These are phyloP conservation scores for Uria aalge DNA, from an alignment of 2,113 vertebrate species.

Conservation along the genomic window DNA sequence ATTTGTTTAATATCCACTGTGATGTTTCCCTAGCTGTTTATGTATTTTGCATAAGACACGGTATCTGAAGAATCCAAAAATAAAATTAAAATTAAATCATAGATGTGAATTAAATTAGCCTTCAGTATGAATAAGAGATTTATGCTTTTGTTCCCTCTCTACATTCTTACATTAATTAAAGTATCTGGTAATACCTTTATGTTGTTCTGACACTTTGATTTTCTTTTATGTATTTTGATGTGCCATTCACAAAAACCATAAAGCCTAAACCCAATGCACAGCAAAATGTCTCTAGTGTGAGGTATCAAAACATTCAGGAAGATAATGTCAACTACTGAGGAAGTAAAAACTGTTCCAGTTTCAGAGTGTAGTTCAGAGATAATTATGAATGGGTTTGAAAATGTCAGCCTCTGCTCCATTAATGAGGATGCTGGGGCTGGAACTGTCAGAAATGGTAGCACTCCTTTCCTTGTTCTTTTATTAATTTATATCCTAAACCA, in stretches of 20 bases:
- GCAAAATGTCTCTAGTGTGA: background rate
- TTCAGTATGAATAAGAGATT: background rate
- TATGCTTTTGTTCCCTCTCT: background rate
- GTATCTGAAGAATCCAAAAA: background rate
- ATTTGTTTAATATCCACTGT: background rate
- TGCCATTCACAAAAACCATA: background rate
- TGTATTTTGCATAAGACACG: background rate
- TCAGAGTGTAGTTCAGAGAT: background rate
- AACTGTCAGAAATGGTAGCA: background rate
- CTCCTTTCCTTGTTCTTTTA: slow-evolving; percentile 10
- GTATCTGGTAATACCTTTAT: background rate
- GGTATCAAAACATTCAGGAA: slow-evolving; percentile 10
- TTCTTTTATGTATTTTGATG: slow-evolving; percentile 20
- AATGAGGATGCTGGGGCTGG: slow-evolving; percentile 1
- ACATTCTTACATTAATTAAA: background rate
- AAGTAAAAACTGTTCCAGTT: background rate
- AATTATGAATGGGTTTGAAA: background rate
- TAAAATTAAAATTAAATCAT: background rate
- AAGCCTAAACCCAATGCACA: background rate
- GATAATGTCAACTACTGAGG: background rate
- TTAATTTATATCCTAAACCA: slow-evolving; percentile 10
- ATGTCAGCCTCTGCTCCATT: background rate
- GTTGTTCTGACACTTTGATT: background rate
- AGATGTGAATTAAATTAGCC: background rate
- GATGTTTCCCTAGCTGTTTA: background rate